Evolutionary conservation across 2,113 vertebrate genomes (phyloP).

Genomic region (Syngnathus scovelli): DNA sequence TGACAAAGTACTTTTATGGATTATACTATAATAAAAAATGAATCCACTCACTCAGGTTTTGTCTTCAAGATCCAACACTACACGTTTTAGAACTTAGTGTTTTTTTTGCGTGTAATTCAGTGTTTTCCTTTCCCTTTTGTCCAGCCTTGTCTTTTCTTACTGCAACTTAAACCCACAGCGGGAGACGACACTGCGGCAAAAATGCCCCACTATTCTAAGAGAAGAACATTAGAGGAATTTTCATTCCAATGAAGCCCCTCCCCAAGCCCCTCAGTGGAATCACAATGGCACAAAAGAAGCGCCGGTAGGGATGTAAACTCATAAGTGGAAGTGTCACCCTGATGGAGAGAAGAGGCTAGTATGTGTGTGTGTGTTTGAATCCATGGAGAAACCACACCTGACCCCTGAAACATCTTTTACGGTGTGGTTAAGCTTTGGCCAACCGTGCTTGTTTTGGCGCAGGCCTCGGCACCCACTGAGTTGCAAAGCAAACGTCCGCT

Average conservation of each 20-base stretch:
- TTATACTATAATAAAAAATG: no score
- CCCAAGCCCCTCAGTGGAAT: slow-evolving; percentile 67
- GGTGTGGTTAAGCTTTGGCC: slow-evolving; percentile 57
- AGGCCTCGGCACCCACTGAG: slow-evolving; percentile 39
- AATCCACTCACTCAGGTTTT: neutral
- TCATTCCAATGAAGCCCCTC: slow-evolving; percentile 76
- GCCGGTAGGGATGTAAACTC: slow-evolving; percentile 60
- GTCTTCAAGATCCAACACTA: neutral
- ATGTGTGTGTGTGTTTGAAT: slow-evolving; percentile 19
- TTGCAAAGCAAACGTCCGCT: slow-evolving; percentile 55
- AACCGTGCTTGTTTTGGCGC: slow-evolving; percentile 62
- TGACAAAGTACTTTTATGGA: no score
- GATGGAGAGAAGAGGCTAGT: slow-evolving; percentile 50
- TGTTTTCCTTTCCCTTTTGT: slow-evolving; percentile 55
- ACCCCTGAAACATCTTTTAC: slow-evolving; percentile 51
- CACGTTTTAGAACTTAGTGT: neutral
- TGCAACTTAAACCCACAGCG: slow-evolving; percentile 76
- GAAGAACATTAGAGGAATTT: slow-evolving; percentile 74
- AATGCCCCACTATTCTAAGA: slow-evolving; percentile 65
- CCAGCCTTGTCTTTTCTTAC: slow-evolving; percentile 68
- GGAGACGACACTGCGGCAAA: slow-evolving; percentile 65
- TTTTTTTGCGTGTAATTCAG: slow-evolving; percentile 56
- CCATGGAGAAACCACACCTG: slow-evolving; percentile 38
- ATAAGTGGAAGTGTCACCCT: slow-evolving; percentile 64
- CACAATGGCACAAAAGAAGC: slow-evolving; percentile 68